phyloP scores from a whole-genome alignment of 2,888 invertebrate genomes.

The Bursaphelenchus okinawaensis region DNA sequence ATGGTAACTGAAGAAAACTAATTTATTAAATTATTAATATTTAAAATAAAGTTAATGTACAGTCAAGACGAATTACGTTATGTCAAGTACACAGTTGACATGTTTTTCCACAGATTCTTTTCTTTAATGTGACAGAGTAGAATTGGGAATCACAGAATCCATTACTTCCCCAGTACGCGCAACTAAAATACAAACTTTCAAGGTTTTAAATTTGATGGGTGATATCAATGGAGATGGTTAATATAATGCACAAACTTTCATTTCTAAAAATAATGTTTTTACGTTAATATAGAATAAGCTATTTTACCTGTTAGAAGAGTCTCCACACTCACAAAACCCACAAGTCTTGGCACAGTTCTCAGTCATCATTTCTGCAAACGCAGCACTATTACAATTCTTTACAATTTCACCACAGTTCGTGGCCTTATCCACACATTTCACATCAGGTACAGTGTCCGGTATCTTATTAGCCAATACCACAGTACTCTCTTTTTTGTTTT shows the following conservation, averaged over 20 bases:
- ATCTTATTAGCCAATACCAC: neutral
- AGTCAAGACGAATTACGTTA: neutral
- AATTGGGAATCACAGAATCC: neutral
- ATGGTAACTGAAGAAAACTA: constrained; percentile 67
- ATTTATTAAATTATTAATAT: neutral
- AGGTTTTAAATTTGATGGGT: too few species aligned
- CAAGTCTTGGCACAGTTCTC: constrained; percentile 30
- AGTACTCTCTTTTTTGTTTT: neutral
- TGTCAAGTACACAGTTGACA: neutral
- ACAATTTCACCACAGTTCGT: neutral
- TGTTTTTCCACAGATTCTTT: neutral
- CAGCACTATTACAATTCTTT: neutral
- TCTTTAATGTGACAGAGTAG: neutral
- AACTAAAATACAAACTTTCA: neutral
- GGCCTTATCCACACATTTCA: neutral
- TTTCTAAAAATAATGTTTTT: too few species aligned
- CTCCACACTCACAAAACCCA: constrained; percentile 21
- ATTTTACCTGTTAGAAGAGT: neutral
- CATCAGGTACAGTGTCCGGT: neutral
- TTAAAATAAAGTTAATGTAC: neutral
- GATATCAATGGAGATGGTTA: too few species aligned
- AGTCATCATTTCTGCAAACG: constrained; percentile 27
- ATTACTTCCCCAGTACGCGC: neutral
- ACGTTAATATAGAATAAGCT: too few species aligned
- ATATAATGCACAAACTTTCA: too few species aligned